A percentile compares a stretch with the other conserved stretches of the same genome.
phyloP scores from a whole-genome alignment of 2,113 vertebrate genomes.

The Rana temporaria region DNA sequence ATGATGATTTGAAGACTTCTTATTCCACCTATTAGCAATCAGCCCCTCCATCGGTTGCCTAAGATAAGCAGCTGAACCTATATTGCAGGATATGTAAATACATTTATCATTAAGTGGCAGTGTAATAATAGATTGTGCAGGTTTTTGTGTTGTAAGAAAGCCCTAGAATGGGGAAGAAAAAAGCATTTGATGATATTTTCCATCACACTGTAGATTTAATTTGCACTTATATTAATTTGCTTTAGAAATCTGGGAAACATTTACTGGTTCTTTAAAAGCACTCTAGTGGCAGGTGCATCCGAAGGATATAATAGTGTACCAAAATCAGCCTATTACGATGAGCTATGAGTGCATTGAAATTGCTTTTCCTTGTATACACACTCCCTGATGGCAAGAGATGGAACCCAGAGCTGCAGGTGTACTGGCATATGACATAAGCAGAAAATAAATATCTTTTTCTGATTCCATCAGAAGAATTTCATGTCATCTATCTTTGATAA shows the following conservation, averaged over 20 bases:
- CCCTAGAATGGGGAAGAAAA: not conserved
- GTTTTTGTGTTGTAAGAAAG: not conserved
- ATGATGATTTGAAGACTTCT: too few relatives aligned
- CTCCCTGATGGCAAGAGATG: not conserved
- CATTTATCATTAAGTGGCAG: too few relatives aligned
- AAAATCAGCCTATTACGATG: slow-evolving; percentile 15
- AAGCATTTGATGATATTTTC: not conserved
- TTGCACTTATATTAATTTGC: slow-evolving; percentile 42
- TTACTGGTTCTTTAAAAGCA: slow-evolving; percentile 3
- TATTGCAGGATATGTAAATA: too few relatives aligned
- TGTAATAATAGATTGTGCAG: not conserved
- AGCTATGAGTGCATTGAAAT: slow-evolving; percentile 35
- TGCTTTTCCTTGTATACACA: not conserved
- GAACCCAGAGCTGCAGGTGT: slow-evolving; percentile 24
- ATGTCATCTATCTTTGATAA: not conserved
- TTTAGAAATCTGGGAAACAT: slow-evolving; percentile 23
- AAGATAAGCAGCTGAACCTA: too few relatives aligned
- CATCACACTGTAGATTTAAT: slow-evolving; percentile 1
- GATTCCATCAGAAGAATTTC: not conserved
- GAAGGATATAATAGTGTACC: slow-evolving; percentile 3
- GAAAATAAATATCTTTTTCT: not conserved
- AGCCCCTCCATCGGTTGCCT: too few relatives aligned
- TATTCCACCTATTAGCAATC: too few relatives aligned
- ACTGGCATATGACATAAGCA: not conserved
- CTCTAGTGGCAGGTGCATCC: slow-evolving; percentile 20